A percentile compares a stretch with the other conserved stretches of the same genome.
These are phyloP conservation scores for Pterostichus madidus DNA, from an alignment of 2,888 invertebrate genomes.

Conservation along the genomic window DNA sequence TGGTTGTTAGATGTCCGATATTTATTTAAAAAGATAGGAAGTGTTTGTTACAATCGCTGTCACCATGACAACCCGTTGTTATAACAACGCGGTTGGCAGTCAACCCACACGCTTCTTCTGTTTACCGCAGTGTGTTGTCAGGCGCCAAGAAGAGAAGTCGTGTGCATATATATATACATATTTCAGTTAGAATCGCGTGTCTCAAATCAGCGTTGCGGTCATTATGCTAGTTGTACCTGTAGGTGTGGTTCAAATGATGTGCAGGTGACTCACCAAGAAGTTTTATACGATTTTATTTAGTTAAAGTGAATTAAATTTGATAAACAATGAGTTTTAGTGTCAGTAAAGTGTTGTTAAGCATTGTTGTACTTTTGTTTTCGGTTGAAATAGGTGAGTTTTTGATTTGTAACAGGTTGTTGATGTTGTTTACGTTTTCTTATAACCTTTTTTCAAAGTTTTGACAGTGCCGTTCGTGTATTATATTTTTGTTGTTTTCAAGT, in stretches of 20 bases:
- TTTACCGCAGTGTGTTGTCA: conserved; percentile 49
- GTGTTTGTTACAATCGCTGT: background rate
- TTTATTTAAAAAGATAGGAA: background rate
- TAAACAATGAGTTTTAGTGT: conserved; percentile 40
- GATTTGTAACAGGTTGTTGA: conserved; percentile 45
- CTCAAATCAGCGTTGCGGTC: conserved; percentile 3
- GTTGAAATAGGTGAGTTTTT: conserved; percentile 53
- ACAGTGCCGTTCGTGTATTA: conserved; percentile 33
- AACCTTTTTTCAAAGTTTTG: conserved; percentile 58
- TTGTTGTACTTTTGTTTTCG: conserved; percentile 46
- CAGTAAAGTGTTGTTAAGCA: conserved; percentile 42
- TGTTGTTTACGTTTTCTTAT: conserved; percentile 45
- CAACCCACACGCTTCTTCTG: conserved; percentile 22
- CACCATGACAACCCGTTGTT: conserved; percentile 15
- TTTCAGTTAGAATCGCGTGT: conserved; percentile 11
- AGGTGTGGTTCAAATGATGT: conserved; percentile 61
- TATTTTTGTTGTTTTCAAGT: background rate
- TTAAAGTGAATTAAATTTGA: conserved; percentile 27
- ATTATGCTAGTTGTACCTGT: conserved; percentile 28
- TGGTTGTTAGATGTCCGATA: no score
- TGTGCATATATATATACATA: background rate
- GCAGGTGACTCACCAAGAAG: conserved; percentile 51
- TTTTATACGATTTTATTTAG: conserved; percentile 10
- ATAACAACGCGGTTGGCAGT: conserved; percentile 18
- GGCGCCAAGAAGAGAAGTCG: conserved; percentile 15